These are phyloP conservation scores for Phoenicopterus ruber DNA, from an alignment of 2,113 vertebrate genomes.

Conservation along the genomic window DNA sequence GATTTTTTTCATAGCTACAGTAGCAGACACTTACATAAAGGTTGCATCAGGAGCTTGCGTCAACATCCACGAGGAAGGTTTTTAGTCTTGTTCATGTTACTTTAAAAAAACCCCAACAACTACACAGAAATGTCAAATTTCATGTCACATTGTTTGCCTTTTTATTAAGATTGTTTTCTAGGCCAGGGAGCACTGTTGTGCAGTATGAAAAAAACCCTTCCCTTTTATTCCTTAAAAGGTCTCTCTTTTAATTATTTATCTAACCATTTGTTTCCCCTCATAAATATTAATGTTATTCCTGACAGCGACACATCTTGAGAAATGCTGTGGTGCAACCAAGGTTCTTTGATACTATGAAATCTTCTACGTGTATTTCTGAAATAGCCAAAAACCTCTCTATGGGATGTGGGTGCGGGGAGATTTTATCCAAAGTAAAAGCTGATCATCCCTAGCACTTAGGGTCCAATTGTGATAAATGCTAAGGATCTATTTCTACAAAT, in stretches of 20 bases:
- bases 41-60: not conserved
- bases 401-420: accelerated
- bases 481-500: not conserved
- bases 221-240: not conserved
- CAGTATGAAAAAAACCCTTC: not conserved
- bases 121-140: not conserved
- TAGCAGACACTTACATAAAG: not conserved
- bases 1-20: not conserved
- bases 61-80: not conserved
- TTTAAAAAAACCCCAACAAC: not conserved
- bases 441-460: not conserved
- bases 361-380: not conserved
- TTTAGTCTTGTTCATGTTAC: not conserved
- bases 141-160: not conserved
- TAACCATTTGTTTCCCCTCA: not conserved
- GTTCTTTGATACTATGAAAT: not conserved
- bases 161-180: not conserved
- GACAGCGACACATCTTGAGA: not conserved
- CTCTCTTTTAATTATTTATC: not conserved
- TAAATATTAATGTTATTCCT: not conserved
- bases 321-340: not conserved
- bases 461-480: not conserved
- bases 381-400: not conserved
- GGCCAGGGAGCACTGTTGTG: not conserved
- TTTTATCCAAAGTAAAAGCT: not conserved